Conservation (phyloP, 2,797 vertebrate species). For the Poeciliopsis presidionis region DNA sequence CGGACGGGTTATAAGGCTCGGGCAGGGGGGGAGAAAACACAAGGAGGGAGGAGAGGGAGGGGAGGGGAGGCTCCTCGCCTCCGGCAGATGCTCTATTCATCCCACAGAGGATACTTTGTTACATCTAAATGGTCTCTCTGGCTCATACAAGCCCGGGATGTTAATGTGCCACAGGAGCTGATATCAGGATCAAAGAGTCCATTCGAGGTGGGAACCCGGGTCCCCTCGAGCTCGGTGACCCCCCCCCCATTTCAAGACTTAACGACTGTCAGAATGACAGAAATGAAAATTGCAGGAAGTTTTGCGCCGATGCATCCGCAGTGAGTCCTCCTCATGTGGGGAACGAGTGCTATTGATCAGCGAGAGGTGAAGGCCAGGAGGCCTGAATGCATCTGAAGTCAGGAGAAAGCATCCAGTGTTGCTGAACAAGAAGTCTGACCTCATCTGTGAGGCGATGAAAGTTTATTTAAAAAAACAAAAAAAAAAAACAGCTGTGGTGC, state of each 20-base stretch:
- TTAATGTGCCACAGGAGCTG: slow-evolving; percentile 75
- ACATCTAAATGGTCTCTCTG: slow-evolving; percentile 76
- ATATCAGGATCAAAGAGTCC: slow-evolving; percentile 72
- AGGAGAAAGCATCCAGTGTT: slow-evolving; percentile 22
- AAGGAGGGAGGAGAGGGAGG: slow-evolving; percentile 18
- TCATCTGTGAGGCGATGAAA: slow-evolving; percentile 48
- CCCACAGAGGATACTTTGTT: slow-evolving; percentile 83
- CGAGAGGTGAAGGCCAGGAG: slow-evolving; percentile 41
- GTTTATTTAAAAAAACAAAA: slow-evolving; percentile 39
- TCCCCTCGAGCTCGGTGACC: slow-evolving; percentile 17
- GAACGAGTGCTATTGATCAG: slow-evolving; percentile 49
- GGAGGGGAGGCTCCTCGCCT: slow-evolving; percentile 51
- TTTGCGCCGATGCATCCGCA: slow-evolving; percentile 19
- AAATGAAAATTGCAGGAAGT: slow-evolving; percentile 5
- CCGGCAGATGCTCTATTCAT: slow-evolving; percentile 81
- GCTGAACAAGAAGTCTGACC: slow-evolving; percentile 2
- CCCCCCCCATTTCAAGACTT: slow-evolving; percentile 2
- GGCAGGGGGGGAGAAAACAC: slow-evolving; percentile 38
- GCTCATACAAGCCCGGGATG: slow-evolving; percentile 72
- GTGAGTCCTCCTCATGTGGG: slow-evolving; percentile 10
- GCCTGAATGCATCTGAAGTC: slow-evolving; percentile 40
- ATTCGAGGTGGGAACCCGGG: slow-evolving; percentile 51
- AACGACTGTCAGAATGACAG: slow-evolving; percentile 3
- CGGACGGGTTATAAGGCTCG: slow-evolving; percentile 48
- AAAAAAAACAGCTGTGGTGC: slow-evolving; percentile 17